phyloP scores from a whole-genome alignment of 2,113 vertebrate species.

The Lampris megalopsis region DNA sequence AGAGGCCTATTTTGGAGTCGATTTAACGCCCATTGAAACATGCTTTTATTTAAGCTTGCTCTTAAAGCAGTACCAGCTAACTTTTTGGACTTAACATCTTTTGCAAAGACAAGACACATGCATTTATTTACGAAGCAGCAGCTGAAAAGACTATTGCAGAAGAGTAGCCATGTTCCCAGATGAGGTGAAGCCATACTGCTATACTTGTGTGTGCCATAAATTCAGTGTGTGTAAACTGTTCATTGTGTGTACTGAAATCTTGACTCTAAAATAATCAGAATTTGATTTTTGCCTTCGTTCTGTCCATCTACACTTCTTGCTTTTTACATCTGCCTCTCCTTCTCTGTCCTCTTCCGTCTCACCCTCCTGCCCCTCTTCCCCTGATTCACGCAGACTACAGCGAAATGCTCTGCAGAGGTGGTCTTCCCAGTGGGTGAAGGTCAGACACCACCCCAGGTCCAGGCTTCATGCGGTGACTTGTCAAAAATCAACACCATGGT shows the following conservation, averaged over 20 bases:
- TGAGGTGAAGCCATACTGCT: no score
- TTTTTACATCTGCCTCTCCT: background rate
- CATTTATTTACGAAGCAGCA: no score
- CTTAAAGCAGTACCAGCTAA: no score
- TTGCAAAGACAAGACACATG: no score
- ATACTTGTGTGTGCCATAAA: background rate
- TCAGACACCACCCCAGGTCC: conserved; percentile 80
- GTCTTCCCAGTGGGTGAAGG: conserved; percentile 78
- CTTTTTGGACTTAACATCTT: no score
- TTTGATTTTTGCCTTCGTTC: conserved; percentile 26
- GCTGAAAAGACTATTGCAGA: no score
- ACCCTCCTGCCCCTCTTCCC: background rate
- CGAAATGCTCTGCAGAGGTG: conserved; percentile 87
- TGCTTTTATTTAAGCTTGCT: no score
- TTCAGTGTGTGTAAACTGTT: background rate
- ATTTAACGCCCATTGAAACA: no score
- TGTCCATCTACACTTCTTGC: background rate
- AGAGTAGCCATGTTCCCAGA: no score
- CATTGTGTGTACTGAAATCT: background rate
- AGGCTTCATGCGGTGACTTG: conserved; percentile 79
- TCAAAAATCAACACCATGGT: conserved; percentile 74
- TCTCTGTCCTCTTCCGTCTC: background rate
- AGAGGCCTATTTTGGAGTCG: no score
- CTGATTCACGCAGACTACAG: conserved; percentile 34
- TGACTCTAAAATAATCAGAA: conserved; percentile 21